Base-by-base conservation (phyloP, 2,888 invertebrate species). In the Pollenia amentaria region DNA sequence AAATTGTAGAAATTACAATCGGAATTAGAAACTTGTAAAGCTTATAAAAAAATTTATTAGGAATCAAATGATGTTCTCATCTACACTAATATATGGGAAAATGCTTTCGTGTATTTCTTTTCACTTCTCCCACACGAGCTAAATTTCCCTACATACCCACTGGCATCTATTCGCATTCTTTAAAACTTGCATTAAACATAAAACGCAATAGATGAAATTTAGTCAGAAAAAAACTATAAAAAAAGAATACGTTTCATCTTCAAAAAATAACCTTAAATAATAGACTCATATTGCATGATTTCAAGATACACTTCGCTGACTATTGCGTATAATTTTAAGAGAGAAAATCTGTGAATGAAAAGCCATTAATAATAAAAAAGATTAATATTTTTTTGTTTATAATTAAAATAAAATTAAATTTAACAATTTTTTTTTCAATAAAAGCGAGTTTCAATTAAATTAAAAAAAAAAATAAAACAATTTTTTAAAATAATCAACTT, bases 261-360 rank as follows among this genome's bases (percentile, higher is more conserved):
- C 29, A 44, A 67, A 65, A 38, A 53, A 46, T 75, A 75, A 75
- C 79, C 69, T 84, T 76, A 75, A 79, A 57, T 42, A 40, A 18
- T 46, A 75, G 38, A 88, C 60, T 81, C 79, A 85, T 80, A 55
- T 83, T 88, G 89, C 89, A 89, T 90, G 90, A 89, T 73, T 89
- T 89, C 88, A 89, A 91, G 90, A 90, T 91, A 90, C 91, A 91
- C 91, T 90, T 90, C 89, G 91, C 89, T 91, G 91, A 90, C 85
- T 91, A 89, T 91, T 80, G 65, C 64, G 48, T 78, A 73, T 65
- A 60, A 78, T 78, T 73, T 84, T 44, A 64, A 70, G 84, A 84
- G 80, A 78, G 80, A 85, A 85, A 84, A 79, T 83, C 83, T 83
- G 76, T 76, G 70, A 77, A 77, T 55, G 70, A 77, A 77, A 70